These are phyloP conservation scores for Drosophila burlai DNA, from an alignment of 1,140 invertebrate species.

Conservation along the genomic window DNA sequence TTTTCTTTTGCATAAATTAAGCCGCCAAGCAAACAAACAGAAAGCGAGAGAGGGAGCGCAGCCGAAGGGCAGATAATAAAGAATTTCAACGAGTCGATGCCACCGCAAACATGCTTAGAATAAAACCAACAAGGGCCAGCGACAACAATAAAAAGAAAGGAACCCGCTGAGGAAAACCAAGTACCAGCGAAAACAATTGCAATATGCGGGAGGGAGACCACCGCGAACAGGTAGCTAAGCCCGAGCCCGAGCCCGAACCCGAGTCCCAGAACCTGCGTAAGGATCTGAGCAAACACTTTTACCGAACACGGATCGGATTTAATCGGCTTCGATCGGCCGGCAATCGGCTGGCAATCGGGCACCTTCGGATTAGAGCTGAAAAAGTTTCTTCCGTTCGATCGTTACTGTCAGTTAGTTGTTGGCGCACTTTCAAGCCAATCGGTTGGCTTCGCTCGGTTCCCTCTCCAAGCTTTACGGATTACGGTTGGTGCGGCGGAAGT, in stretches of 20 bases:
- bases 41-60: neutral
- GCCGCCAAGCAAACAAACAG: constrained; percentile 55
- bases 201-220: constrained; percentile 50
- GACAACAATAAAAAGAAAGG: constrained; percentile 38
- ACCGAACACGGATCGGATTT: neutral
- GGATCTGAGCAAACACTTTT: constrained; percentile 47
- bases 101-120: constrained; percentile 77
- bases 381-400: constrained; percentile 68
- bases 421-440: constrained; percentile 78
- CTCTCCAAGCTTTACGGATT: constrained; percentile 37
- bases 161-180: constrained; percentile 26
- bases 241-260: neutral
- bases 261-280: constrained; percentile 12
- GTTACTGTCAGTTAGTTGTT: constrained; percentile 81
- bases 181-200: constrained; percentile 53
- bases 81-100: constrained; percentile 54
- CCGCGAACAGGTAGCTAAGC: constrained; percentile 39
- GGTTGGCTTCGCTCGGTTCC: constrained; percentile 54
- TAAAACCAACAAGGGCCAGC: constrained; percentile 54
- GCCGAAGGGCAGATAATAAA: constrained; percentile 55
- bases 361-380: constrained; percentile 30
- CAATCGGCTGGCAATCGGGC: constrained; percentile 20
- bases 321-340: constrained; percentile 5
- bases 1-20: constrained; percentile 80
- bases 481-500: constrained; percentile 73